A percentile compares a stretch with the other conserved stretches of the same genome.
Evolutionary conservation across 2,113 vertebrate species (phyloP).

Genomic region (Gasterosteus aculeatus): DNA sequence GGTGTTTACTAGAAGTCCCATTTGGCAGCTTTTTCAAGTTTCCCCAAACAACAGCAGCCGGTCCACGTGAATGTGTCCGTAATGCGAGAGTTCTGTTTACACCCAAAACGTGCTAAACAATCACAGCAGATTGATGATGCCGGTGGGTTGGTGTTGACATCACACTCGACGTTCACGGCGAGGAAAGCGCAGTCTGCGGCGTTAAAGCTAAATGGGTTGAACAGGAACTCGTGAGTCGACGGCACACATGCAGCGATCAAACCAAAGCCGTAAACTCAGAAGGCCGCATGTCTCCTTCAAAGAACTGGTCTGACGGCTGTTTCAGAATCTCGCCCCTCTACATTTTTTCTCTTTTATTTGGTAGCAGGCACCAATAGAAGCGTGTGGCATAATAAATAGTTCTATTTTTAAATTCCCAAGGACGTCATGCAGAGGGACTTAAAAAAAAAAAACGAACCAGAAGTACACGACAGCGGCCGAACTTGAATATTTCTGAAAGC

Average conservation of each 20-base stretch:
- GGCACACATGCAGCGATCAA: background rate
- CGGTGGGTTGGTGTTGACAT: slow-evolving; percentile 18
- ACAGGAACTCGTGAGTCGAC: slow-evolving; percentile 3
- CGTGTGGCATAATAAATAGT: background rate
- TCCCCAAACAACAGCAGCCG: slow-evolving; percentile 37
- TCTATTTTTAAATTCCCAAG: slow-evolving; percentile 14
- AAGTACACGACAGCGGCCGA: background rate
- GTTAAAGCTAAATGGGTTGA: background rate
- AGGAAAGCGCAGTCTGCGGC: slow-evolving; percentile 8
- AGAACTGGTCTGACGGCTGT: slow-evolving; percentile 67
- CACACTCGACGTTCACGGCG: slow-evolving; percentile 18
- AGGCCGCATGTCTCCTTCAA: slow-evolving; percentile 14
- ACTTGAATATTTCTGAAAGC: slow-evolving; percentile 24
- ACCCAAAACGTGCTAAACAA: slow-evolving; percentile 18
- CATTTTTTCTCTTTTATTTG: slow-evolving; percentile 64
- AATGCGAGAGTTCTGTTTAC: slow-evolving; percentile 12
- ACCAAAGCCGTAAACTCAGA: slow-evolving; percentile 44
- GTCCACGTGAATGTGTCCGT: slow-evolving; percentile 3
- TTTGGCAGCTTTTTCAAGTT: slow-evolving; percentile 39
- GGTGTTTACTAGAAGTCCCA: slow-evolving; percentile 45
- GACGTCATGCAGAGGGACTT: background rate
- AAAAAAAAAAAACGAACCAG: background rate
- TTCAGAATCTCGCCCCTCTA: slow-evolving; percentile 58
- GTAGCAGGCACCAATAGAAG: slow-evolving; percentile 14
- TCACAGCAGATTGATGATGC: slow-evolving; percentile 21